Percentiles rank a stretch among this genome's conserved stretches.
Evolutionary conservation across 2,888 invertebrate species (phyloP).

Genomic region (Gortyna flavago): DNA sequence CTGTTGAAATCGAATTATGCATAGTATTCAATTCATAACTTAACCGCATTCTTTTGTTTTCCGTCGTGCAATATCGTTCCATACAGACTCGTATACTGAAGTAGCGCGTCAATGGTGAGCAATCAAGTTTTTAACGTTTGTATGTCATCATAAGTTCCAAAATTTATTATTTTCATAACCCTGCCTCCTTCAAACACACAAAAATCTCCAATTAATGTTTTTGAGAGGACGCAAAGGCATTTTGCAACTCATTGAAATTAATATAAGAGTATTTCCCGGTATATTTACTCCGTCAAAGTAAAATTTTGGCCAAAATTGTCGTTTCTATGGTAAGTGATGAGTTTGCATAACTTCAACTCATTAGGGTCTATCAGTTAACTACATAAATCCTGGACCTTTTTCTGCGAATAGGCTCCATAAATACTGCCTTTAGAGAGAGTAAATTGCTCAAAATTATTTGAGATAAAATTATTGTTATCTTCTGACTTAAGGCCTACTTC

Average conservation of each 20-base stretch:
- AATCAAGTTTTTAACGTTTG: background rate
- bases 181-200: background rate
- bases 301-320: background rate
- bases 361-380: background rate
- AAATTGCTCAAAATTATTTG: background rate
- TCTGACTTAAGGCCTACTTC: background rate
- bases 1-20: background rate
- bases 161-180: background rate
- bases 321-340: constrained; percentile 5
- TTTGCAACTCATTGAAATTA: constrained; percentile 37
- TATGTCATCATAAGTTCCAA: background rate
- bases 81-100: background rate
- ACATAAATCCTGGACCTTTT: no score
- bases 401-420: background rate
- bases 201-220: background rate
- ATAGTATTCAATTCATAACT: background rate
- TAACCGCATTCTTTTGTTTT: background rate
- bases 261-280: background rate
- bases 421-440: background rate
- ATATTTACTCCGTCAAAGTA: background rate
- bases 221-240: background rate
- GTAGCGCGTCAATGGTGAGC: background rate
- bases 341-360: background rate
- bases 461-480: background rate
- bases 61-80: no score